A percentile compares a stretch with the other conserved stretches of the same genome.
Evolutionary conservation across 1,140 invertebrate species (phyloP).

Genomic region (Papilio xuthus): DNA sequence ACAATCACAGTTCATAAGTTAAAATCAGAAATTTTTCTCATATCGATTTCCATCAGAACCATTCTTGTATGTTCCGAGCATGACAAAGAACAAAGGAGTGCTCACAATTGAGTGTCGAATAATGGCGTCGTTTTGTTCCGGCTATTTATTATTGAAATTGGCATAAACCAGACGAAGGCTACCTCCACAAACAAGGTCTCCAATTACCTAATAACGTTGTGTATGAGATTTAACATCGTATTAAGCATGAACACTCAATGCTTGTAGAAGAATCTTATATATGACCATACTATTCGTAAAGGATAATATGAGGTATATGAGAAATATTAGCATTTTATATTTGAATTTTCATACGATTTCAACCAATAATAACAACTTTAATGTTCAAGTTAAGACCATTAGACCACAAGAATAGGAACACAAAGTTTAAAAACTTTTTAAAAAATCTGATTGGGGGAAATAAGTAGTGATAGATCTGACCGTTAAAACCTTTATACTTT

Average conservation of each 20-base stretch:
- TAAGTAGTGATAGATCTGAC: neutral
- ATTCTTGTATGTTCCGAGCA: slow-evolving; percentile 6
- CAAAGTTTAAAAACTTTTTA: no score
- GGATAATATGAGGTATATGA: no score
- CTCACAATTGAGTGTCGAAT: slow-evolving; percentile 47
- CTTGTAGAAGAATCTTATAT: neutral
- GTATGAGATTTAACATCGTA: neutral
- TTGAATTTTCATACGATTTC: no score
- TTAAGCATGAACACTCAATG: neutral
- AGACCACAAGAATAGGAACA: no score
- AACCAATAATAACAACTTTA: no score
- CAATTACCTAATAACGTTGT: neutral
- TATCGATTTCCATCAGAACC: slow-evolving; percentile 6
- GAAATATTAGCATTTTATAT: no score
- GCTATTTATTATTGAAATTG: slow-evolving; percentile 60
- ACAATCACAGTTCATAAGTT: neutral
- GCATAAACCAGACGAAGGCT: slow-evolving; percentile 50
- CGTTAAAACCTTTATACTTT: no score
- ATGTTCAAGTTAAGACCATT: no score
- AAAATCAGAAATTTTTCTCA: neutral
- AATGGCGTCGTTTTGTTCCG: slow-evolving; percentile 51
- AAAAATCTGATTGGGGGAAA: neutral
- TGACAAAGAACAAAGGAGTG: slow-evolving; percentile 44
- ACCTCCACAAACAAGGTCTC: slow-evolving; percentile 35
- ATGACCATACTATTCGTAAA: no score